Percentiles rank a stretch among this genome's conserved stretches.
These are phyloP conservation scores for Drosophila hydei DNA, from an alignment of 1,140 invertebrate genomes.

Conservation along the genomic window DNA sequence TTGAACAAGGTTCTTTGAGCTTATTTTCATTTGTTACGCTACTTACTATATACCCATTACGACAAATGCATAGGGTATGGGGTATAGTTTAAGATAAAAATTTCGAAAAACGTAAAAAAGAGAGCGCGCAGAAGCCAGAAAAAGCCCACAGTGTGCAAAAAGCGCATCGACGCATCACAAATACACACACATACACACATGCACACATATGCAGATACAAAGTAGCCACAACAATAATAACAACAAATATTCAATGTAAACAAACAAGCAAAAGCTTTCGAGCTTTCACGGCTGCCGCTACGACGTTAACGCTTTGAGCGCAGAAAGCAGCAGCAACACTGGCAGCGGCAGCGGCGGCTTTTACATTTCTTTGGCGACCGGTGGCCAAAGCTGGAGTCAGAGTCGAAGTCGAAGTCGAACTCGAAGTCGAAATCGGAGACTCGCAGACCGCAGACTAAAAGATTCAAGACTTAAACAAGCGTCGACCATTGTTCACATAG, in stretches of 20 bases:
- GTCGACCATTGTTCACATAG: slow-evolving; percentile 74
- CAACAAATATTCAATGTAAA: slow-evolving; percentile 32
- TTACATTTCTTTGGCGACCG: slow-evolving; percentile 75
- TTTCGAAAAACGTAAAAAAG: slow-evolving; percentile 4
- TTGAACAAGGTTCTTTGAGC: no score
- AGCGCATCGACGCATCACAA: slow-evolving; percentile 62
- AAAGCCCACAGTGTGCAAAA: slow-evolving; percentile 67
- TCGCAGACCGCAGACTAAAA: slow-evolving; percentile 16
- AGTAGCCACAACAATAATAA: slow-evolving; percentile 8
- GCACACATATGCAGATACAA: slow-evolving; percentile 17
- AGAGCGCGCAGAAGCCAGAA: slow-evolving; percentile 24
- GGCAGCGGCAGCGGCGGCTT: slow-evolving; percentile 39
- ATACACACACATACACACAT: slow-evolving; percentile 27
- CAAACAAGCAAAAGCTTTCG: slow-evolving; percentile 33
- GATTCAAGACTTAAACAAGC: slow-evolving; percentile 60
- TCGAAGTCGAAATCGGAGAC: slow-evolving; percentile 21
- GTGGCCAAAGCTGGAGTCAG: slow-evolving; percentile 48
- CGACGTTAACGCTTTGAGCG: slow-evolving; percentile 11
- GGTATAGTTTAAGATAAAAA: slow-evolving; percentile 4
- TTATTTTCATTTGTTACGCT: no score
- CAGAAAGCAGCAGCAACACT: neutral
- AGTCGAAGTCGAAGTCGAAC: slow-evolving; percentile 14
- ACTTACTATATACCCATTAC: no score
- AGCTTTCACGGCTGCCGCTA: slow-evolving; percentile 33
- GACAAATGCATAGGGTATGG: no score